Evolutionary conservation across 1,140 invertebrate genomes (phyloP), one percentile per base, ranked within the genome.

Genomic region (Goniozus legneri): DNA sequence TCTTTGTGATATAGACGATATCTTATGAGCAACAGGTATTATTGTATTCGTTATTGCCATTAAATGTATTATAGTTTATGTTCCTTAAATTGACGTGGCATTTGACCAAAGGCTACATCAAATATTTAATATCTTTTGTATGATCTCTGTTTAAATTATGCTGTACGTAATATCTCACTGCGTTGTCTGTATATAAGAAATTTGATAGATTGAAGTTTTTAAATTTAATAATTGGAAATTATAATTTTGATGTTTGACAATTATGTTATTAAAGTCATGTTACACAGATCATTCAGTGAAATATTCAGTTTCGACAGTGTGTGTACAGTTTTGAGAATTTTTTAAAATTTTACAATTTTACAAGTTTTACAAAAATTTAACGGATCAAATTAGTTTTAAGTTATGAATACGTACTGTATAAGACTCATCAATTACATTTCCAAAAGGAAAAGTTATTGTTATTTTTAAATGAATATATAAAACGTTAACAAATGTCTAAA

Each of bases 1-100:
- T 65, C 58, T 50, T 60, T 58, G 56, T 65, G 60, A 62, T 60
- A 58, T 46, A 55, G 54, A 50, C 19, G 49, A 53, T 60, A 56
- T 56, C 51, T 53, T 53, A 44, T n/a, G n/a, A n/a, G n/a, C n/a
- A n/a, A n/a, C n/a, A n/a, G n/a, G 43, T 50, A 49, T 40, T 42
- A 37, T 47, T 54, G 46, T 55, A 41, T 52, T 52, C 47, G 50
- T 58, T 56, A 53, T 52, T 51, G 16, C 24, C 31, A 50, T 44
- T 54, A 55, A 47, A 46, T 32, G 20, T 32, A 60, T 56, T 56
- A 49, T 47, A 54, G 56, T 58, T 56, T 61, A 53, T 55, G 50
- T 60, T 62, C 47, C 45, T 60, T 56, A 54, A n/a, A 48, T 44
- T 54, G 37, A 55, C 35, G 52, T 59, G 42, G 58, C 52, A 47